phyloP scores from a whole-genome alignment of 2,888 invertebrate species.

The Cryptocephalus primarius region DNA sequence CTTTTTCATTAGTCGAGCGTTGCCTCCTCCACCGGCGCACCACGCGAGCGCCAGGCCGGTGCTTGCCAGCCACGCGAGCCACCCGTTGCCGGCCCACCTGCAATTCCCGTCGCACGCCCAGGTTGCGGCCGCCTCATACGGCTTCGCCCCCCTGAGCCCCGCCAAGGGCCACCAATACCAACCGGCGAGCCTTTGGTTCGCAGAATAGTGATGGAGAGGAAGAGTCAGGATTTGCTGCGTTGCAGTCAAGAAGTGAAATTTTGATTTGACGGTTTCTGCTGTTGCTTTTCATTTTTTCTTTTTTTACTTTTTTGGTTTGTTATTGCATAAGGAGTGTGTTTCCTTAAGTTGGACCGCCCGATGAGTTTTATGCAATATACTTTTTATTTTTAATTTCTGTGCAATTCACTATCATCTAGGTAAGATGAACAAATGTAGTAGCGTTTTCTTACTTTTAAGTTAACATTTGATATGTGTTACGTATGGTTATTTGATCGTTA shows the following conservation, averaged over 20 bases:
- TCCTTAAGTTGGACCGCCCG: constrained; percentile 8
- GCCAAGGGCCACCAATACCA: constrained; percentile 58
- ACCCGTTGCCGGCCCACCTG: constrained; percentile 73
- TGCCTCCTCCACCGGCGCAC: constrained; percentile 72
- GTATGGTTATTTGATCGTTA: constrained; percentile 1
- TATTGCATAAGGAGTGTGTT: constrained; percentile 6
- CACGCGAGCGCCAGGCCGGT: constrained; percentile 64
- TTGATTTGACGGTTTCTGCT: not conserved
- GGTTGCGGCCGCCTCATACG: constrained; percentile 45
- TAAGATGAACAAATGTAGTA: constrained; percentile 5
- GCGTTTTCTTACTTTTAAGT: not conserved
- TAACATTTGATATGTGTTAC: not conserved
- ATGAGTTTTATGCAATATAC: constrained; percentile 10
- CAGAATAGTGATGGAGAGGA: constrained; percentile 42
- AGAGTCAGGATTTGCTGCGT: not conserved
- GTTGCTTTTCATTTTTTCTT: constrained; percentile 2
- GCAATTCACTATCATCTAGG: constrained; percentile 4
- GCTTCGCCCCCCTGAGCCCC: constrained; percentile 60
- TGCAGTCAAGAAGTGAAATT: not conserved
- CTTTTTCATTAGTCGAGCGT: constrained; percentile 42
- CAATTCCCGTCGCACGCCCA: constrained; percentile 61
- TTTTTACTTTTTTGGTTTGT: constrained; percentile 5
- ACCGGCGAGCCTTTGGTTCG: constrained; percentile 61
- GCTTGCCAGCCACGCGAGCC: constrained; percentile 55
- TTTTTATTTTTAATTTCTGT: constrained; percentile 2